Percentiles rank a stretch among this genome's conserved stretches.
These are phyloP conservation scores for Alligator mississippiensis DNA, from an alignment of 2,113 vertebrate species.

Conservation along the genomic window DNA sequence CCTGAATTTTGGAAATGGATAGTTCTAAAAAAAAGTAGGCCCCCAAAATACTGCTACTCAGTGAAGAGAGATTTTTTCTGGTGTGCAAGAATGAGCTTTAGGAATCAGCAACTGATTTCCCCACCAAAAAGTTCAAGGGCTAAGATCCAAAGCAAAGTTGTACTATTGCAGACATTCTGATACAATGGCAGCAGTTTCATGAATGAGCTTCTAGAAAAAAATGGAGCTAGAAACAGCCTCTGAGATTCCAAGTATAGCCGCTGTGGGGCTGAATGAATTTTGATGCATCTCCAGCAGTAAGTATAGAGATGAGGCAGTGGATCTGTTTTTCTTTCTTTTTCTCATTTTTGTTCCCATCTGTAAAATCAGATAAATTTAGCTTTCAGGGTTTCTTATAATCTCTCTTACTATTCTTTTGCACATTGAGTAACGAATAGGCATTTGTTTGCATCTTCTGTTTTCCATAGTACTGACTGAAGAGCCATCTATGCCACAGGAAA, in stretches of 20 bases:
- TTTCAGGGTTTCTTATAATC: neutral
- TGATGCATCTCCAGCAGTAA: neutral
- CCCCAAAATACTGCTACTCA: constrained; percentile 19
- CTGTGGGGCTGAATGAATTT: neutral
- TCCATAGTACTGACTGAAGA: neutral
- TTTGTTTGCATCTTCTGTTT: neutral
- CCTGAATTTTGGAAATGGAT: neutral
- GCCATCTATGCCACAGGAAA: neutral
- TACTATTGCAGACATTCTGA: neutral
- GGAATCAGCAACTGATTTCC: constrained; percentile 56
- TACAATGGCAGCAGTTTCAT: constrained; percentile 14
- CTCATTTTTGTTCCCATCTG: neutral
- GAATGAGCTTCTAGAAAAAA: neutral
- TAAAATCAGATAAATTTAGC: neutral
- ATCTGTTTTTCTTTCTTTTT: neutral
- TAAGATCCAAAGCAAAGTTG: neutral
- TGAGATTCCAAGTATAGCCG: neutral
- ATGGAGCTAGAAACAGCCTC: neutral
- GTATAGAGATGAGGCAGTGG: neutral
- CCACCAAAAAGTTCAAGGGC: constrained; percentile 41
- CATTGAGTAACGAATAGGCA: neutral
- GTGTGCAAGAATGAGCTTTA: constrained; percentile 38
- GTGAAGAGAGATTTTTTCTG: constrained; percentile 35
- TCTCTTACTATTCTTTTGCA: neutral
- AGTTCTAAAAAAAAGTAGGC: constrained; percentile 46